Base-by-base conservation (phyloP, 2,888 invertebrate genomes). In the Oxyteleia sp. region DNA sequence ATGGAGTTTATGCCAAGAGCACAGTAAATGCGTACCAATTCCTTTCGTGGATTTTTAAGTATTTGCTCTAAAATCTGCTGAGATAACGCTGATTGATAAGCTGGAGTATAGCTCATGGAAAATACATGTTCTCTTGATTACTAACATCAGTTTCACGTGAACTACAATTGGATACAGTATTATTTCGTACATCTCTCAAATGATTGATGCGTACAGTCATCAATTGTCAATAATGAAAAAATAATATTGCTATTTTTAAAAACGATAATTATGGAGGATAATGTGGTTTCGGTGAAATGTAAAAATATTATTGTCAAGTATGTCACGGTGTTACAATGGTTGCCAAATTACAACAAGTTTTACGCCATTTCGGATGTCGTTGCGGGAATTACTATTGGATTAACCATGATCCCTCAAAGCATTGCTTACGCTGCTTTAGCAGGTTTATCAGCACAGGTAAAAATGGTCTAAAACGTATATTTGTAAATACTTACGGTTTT, bases 321-420 rank as follows among this genome's bases (percentile, higher is more conserved):
- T 16, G 87, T 96, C 85, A 95, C 95, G 53, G 94, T 95, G 83
- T 89, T 95, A 86, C 92, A 94, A 88, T 97, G 97, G 97, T 94
- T 96, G 82, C 95, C 95, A 18, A 93, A 93, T 66, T 98, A 98
- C 93, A 95, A 95, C 69, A 95, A 95, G 86, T 94, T 95, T 83
- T 95, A 95, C 84, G 96, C 96, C 0, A 93, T 96, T 69, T 96
- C 97, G 2, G 98, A 99, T 94, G 90, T 97, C 64, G 96, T 98
- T 86, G 98, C 98, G 11, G 98, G 98, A 38, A 91, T 98, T 55
- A 98, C 98, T 0, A 95, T 98, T 8, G 98, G 98, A 0, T 94
- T 98, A 64, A 98, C 98, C 3, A 96, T 98, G 91, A 98, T 98
- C 88, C 98, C 98, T 4, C 98, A 98, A 94, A 97, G 98, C 88